These are phyloP conservation scores for Rhopalosiphum padi DNA, from an alignment of 1,140 invertebrate species.

Conservation along the genomic window DNA sequence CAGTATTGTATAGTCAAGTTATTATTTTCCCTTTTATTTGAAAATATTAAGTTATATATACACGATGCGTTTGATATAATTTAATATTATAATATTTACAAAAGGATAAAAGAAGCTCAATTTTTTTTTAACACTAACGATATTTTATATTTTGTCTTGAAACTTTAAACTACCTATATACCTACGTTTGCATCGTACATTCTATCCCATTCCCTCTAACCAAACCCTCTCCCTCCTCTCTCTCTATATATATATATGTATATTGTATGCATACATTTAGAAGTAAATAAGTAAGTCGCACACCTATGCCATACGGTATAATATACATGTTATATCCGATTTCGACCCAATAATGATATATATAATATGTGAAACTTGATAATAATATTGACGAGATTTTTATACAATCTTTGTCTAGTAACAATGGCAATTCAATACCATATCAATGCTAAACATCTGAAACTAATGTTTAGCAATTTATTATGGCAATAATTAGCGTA, in stretches of 20 bases:
- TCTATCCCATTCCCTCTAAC: neutral
- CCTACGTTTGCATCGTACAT: neutral
- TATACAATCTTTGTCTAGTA: constrained; percentile 54
- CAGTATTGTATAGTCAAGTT: neutral
- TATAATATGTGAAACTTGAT: constrained; percentile 54
- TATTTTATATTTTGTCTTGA: constrained; percentile 25
- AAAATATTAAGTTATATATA: neutral
- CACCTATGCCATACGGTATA: neutral
- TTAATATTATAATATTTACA: constrained; percentile 39
- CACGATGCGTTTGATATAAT: neutral
- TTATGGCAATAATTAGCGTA: constrained; percentile 58
- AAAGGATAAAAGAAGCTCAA: constrained; percentile 39
- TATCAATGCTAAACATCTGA: constrained; percentile 55
- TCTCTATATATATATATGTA: neutral
- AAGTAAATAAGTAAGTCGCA: neutral
- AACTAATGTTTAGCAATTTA: constrained; percentile 49
- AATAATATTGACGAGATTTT: constrained; percentile 51
- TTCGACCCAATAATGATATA: constrained; percentile 19
- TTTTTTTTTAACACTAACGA: constrained; percentile 24
- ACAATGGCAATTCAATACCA: constrained; percentile 58
- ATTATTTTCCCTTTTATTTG: neutral
- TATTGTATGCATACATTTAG: constrained; percentile 2
- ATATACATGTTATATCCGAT: neutral
- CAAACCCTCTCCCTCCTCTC: neutral
- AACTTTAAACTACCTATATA: neutral